Base-by-base conservation (phyloP, 2,797 vertebrate genomes). In the Aplochiton taeniatus region DNA sequence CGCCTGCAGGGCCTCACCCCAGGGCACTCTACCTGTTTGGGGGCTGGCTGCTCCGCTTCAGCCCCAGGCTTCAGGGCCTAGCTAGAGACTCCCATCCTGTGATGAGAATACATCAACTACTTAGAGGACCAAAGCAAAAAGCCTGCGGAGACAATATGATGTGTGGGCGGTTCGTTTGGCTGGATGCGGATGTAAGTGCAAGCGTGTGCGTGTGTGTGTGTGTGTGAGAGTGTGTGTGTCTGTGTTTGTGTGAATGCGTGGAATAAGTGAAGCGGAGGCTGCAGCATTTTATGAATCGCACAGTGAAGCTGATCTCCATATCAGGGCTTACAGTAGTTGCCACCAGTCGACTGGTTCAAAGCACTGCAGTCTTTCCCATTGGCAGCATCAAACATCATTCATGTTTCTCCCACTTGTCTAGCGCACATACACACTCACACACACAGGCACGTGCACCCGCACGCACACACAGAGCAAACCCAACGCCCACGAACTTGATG, bases 221-320 rank as follows among this genome's bases (percentile, higher is more conserved):
- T 66, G 54, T 62, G 18, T 64, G 44, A 50, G 54, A 54, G 59
- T 42, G 57, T 58, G 49, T 59, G 69, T 72, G 66, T 51, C 31
- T 66, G 20, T 65, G 61, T 53, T 51, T 65, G 41, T 58, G 52
- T 64, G 56, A 65, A 61, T 75, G 19, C 13, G 13, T 62, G 45
- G 31, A 3, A 6, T 31, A 6, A 3, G 31, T 3, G 31, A 31
- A 31, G 31, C 31, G 31, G 31, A 31, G 31, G 31, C 31, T 31
- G 31, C 31, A 31, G 31, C 31, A 6, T 31, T 31, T 31, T 31
- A 31, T 31, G 31, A 31, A 31, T 31, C 31, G 6, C 31, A 31
- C 31, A 31, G 31, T 31, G 31, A 31, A 31, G 31, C 31, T 31
- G 31, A 31, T 31, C 31, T 31, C 31, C 31, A 31, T 31, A 31